Conservation (phyloP, 2,113 vertebrate species). For the Gallinago paraguaiae region DNA sequence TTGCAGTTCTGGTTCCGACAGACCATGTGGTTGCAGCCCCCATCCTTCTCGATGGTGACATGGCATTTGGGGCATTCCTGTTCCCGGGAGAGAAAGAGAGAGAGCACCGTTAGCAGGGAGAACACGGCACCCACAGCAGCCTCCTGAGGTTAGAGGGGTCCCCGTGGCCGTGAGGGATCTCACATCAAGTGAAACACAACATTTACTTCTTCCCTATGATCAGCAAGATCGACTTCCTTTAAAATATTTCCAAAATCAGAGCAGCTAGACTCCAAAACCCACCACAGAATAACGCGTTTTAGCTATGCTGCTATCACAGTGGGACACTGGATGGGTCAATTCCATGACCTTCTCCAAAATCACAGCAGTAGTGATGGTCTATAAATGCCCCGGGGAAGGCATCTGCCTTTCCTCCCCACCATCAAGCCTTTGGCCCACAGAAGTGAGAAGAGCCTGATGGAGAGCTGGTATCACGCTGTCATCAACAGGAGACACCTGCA, state of each 20-base stretch:
- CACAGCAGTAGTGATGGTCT: background rate
- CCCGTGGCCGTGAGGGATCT: background rate
- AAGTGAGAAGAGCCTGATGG: background rate
- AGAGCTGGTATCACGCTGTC: background rate
- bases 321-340: background rate
- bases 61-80: conserved; percentile 99
- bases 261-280: background rate
- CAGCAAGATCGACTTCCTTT: background rate
- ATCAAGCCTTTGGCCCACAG: background rate
- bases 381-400: background rate
- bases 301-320: background rate
- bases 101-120: background rate
- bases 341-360: background rate
- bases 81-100: conserved; percentile 28
- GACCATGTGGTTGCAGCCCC: conserved; percentile 99
- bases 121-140: background rate
- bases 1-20: conserved; percentile 99
- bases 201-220: background rate
- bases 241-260: background rate
- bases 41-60: conserved; percentile 99
- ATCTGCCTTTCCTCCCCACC: background rate
- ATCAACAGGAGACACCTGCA: background rate
- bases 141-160: background rate
- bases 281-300: background rate
- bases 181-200: background rate